Conservation (phyloP, 2,888 invertebrate genomes). For the Thysanoteuthis rhombus region DNA sequence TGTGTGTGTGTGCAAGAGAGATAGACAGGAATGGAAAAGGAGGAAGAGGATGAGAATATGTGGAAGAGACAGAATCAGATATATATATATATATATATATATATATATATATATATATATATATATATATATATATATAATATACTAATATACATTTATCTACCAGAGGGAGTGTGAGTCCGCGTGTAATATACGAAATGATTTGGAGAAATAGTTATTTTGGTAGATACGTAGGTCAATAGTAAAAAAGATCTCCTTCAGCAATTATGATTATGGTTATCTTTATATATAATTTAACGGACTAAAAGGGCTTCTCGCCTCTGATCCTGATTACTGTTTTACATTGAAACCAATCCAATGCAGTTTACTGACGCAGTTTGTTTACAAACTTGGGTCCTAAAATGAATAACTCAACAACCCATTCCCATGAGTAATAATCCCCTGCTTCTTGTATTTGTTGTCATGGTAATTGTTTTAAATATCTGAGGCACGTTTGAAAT, state of each 20-base stretch:
- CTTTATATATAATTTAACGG: no score
- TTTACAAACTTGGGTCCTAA: not conserved
- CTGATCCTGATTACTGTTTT: not conserved
- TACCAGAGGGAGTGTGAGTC: no score
- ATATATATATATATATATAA: not conserved
- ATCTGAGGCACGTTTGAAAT: not conserved
- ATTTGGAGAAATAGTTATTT: no score
- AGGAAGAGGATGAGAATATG: no score
- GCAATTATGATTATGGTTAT: no score
- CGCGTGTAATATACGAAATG: no score
- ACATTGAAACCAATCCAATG: not conserved
- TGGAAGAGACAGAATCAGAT: no score
- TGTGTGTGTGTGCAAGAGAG: no score
- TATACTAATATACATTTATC: no score
- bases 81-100: not conserved
- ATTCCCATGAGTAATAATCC: not conserved
- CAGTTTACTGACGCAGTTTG: not conserved
- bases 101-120: not conserved
- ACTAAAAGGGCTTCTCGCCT: not conserved
- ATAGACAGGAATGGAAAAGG: no score
- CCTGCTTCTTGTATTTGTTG: not conserved
- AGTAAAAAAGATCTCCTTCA: no score
- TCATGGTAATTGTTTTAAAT: not conserved
- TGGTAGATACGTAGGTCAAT: no score
- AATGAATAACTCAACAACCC: not conserved